Base-by-base conservation (phyloP, 2,888 invertebrate genomes). In the Boloria euphrosyne region DNA sequence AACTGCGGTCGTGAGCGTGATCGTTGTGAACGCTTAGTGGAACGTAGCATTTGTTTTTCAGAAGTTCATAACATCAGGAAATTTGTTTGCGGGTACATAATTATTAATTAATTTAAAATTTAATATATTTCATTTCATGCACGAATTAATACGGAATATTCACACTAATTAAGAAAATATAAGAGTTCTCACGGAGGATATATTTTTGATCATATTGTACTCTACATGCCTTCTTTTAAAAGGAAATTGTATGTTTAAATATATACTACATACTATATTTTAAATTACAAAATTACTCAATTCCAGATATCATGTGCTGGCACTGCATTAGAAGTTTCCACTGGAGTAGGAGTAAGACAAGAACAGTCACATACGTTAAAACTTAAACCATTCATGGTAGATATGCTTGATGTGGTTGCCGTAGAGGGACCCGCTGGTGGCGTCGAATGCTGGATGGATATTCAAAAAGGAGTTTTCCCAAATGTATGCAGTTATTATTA, bases 361-460 rank as follows among this genome's bases (percentile, higher is more conserved):
- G 80, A 80, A 27, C 86, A 89, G 54, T 78, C 85, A 3, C 91
- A 92, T 66, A 83, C 83, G 0, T 77, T 87, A 13, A 91, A 88
- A 69, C 89, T 94, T 73, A 93, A 93, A 74, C 95, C 95, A 0
- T 94, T 95, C 75, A 94, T 94, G 80, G 95, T 94, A 0, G 95
- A 95, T 72, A 95, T 95, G 95, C 82, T 95, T 27, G 95, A 95
- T 74, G 94, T 95, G 0, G 93, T 95, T 2, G 94, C 94, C 0
- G 95, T 95, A 0, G 93, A 94, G 22, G 94, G 95, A 0, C 92
- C 93, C 0, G 93, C 93, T 14, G 94, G 95, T 4, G 93, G 94
- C 0, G 93, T 96, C 0, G 94, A 95, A 75, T 95, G 95, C 83
- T 96, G 95, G 95, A 96, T 96, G 95, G 95, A 96, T 73, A 95